Evolutionary conservation across 2,888 invertebrate genomes (phyloP).

Genomic region (Entomobrya proxima): DNA sequence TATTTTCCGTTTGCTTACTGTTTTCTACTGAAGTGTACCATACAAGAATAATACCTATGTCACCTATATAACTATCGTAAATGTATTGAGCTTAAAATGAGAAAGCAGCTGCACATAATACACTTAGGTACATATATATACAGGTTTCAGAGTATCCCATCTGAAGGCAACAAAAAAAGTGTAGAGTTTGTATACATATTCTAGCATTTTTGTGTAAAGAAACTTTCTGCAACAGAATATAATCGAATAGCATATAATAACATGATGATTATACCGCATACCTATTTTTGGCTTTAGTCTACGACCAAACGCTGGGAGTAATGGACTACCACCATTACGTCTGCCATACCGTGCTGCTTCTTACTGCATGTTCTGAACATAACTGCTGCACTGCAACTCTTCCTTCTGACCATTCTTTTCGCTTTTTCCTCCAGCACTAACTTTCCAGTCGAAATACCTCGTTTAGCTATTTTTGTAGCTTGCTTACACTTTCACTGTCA

Average conservation of each 20-base stretch:
- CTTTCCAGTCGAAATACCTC: neutral
- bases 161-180: neutral
- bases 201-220: neutral
- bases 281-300: neutral
- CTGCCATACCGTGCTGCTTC: neutral
- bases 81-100: neutral
- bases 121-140: conserved; percentile 4
- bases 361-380: neutral
- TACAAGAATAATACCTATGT: neutral
- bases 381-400: conserved; percentile 17
- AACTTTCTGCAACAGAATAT: neutral
- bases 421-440: neutral
- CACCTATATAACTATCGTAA: neutral
- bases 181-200: conserved; percentile 10
- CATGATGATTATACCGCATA: neutral
- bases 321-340: neutral
- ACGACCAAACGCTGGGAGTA: neutral
- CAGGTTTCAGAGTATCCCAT: conserved; percentile 13
- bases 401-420: neutral
- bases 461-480: neutral
- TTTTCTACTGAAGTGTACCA: neutral
- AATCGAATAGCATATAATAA: neutral
- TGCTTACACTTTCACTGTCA: neutral
- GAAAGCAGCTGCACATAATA: conserved; percentile 47
- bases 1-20: conserved; percentile 5